Percentiles rank a stretch among this genome's conserved stretches.
Conservation (phyloP, 2,113 vertebrate species). For the Tautogolabrus adspersus region DNA sequence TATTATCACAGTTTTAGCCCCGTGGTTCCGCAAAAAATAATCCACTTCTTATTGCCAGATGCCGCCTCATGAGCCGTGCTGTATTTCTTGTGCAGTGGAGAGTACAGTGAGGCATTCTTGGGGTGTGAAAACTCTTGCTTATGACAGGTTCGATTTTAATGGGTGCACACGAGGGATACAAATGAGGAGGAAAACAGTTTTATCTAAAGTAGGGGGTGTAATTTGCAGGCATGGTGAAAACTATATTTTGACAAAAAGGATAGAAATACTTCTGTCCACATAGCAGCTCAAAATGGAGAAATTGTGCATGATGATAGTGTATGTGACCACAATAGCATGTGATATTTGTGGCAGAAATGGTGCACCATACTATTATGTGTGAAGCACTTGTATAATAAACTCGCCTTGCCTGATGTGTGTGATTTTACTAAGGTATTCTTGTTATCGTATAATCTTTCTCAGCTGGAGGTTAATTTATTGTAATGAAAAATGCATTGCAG, state of each 20-base stretch:
- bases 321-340: neutral
- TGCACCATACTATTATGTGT: neutral
- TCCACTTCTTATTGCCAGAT: conserved; percentile 26
- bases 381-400: too few relatives aligned
- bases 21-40: conserved; percentile 40
- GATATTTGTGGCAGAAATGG: neutral
- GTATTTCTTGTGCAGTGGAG: conserved; percentile 11
- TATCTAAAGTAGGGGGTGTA: conserved; percentile 6
- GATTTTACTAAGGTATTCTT: neutral
- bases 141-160: conserved; percentile 40
- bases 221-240: conserved; percentile 14
- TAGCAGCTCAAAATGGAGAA: neutral
- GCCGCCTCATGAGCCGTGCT: conserved; percentile 38
- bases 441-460: neutral
- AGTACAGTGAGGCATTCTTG: neutral
- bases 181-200: conserved; percentile 6
- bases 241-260: neutral
- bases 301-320: neutral
- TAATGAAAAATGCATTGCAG: conserved; percentile 23
- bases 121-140: conserved; percentile 3
- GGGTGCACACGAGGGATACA: conserved; percentile 26
- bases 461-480: conserved; percentile 1
- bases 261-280: neutral
- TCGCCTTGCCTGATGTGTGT: neutral
- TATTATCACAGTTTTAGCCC: conserved; percentile 40